phyloP scores from a whole-genome alignment of 2,888 invertebrate genomes.

The Agriopis marginaria region DNA sequence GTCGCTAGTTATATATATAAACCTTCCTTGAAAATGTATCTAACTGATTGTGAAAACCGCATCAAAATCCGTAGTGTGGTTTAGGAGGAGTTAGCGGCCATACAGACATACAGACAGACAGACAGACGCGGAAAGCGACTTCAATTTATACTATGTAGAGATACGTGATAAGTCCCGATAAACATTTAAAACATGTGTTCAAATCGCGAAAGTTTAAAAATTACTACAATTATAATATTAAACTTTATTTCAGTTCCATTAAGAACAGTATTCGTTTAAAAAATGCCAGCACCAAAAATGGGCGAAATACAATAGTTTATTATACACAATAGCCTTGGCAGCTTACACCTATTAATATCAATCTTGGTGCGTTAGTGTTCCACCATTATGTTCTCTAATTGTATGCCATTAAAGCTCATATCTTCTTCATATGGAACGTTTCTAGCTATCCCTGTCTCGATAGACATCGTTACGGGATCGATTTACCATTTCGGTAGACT shows the following conservation, averaged over 20 bases:
- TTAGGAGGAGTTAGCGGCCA: no score
- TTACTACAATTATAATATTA: no score
- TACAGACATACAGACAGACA: no score
- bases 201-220: no score
- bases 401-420: constrained; percentile 4
- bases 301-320: constrained; percentile 46
- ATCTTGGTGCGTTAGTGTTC: constrained; percentile 21
- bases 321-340: constrained; percentile 39
- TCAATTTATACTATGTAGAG: no score
- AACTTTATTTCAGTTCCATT: constrained; percentile 35
- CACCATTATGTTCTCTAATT: constrained; percentile 22
- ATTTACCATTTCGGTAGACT: constrained; percentile 5
- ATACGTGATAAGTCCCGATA: no score
- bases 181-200: no score
- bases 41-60: no score
- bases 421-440: neutral
- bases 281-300: constrained; percentile 52
- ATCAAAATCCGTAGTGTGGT: no score
- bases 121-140: no score
- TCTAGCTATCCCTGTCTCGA: neutral
- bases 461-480: neutral
- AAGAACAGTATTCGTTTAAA: constrained; percentile 60
- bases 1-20: no score
- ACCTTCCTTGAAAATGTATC: no score
- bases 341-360: constrained; percentile 36